phyloP scores from a whole-genome alignment of 2,888 invertebrate genomes.

The Embidobia sp. region DNA sequence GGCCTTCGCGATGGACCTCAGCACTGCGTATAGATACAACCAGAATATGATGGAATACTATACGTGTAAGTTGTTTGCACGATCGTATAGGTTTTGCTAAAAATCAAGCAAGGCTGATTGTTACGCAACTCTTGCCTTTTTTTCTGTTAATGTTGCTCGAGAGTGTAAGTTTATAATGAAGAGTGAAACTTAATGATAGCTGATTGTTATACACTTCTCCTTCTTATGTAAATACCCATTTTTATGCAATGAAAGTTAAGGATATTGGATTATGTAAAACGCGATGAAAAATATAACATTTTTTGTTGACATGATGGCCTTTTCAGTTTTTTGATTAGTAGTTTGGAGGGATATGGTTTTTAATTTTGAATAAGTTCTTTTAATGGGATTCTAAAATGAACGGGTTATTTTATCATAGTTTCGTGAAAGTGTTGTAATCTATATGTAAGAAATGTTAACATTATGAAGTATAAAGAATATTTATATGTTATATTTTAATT shows the following conservation, averaged over 20 bases:
- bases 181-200: not conserved
- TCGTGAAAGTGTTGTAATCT: no score
- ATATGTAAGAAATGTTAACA: no score
- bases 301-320: no score
- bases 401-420: no score
- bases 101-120: no score
- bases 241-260: not conserved
- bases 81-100: not conserved
- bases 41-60: conserved; percentile 99
- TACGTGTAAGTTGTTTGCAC: conserved; percentile 89
- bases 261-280: not conserved
- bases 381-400: no score
- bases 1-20: conserved; percentile 88
- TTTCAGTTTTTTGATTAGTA: no score
- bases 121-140: not conserved
- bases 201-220: not conserved
- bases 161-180: not conserved
- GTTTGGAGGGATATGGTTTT: no score
- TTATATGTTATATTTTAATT: no score
- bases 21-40: conserved; percentile 97
- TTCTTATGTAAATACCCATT: not conserved
- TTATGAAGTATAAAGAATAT: no score
- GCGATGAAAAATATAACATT: not conserved
- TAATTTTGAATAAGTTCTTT: no score
- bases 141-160: not conserved